Evolutionary conservation across 1,140 invertebrate species (phyloP), one percentile per base, ranked within the genome.

Genomic region (Drosophila nigrodunni): DNA sequence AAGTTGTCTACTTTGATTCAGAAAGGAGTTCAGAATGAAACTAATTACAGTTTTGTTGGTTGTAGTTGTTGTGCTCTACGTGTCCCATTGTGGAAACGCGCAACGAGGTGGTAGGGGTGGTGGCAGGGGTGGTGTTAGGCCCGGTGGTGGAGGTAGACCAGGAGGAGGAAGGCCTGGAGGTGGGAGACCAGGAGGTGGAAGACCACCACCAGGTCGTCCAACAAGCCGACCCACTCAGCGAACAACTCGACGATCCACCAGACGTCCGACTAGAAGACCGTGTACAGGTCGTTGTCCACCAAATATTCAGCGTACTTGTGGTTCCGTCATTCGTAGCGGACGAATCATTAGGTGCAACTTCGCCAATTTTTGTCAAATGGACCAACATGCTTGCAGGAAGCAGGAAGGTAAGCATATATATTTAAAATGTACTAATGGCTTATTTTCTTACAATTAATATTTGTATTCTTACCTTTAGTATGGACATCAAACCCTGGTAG

Each of bases 311-410:
- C 59, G 44, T 6, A 43, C 47, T 21, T 61, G 59, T 49, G 59
- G 58, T 3, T 18, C 43, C 10, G 39, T n/a, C 0, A 34, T 15
- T 5, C 58, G 43, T 2, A 7, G 15, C 1, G 4, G 34, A 8
- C 41, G 54, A 15, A 4, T 2, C 7, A 39, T 57, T 3, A 10
- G 9, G 13, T 57, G 54, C 54, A 57, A n/a, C 54, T 57, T 57
- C 35, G 7, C 25, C 8, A 57, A 57, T 43, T 3, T 9, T 7
- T 43, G 39, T 7, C 39, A n/a, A 11, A 9, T 43, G 9, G n/a
- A n/a, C 39, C 18, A 2, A 0, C 39, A 43, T 9, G 39, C 39
- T 7, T 43, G 39, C n/a, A 9, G 39, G 9, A 9, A n/a, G 9
- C 39, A 9, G 3, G 39, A 43, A 43, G n/a, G 39, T 43, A 43